A percentile compares a stretch with the other conserved stretches of the same genome.
These are phyloP conservation scores for Poeciliopsis paucimaculata DNA, from an alignment of 2,797 vertebrate genomes.

Conservation along the genomic window DNA sequence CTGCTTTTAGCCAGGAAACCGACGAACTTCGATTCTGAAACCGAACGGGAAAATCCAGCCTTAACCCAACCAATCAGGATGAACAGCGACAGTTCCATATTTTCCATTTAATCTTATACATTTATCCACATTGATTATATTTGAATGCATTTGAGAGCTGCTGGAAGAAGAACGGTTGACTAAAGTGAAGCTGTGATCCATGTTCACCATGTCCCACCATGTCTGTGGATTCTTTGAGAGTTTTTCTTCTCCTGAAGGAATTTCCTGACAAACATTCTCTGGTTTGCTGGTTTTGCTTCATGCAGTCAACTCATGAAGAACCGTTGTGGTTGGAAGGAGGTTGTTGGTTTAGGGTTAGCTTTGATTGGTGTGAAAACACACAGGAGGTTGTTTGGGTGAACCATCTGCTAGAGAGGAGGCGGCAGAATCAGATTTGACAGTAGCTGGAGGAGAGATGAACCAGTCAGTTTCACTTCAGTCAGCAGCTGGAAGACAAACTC, in stretches of 20 bases:
- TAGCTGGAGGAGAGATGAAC: conserved; percentile 8
- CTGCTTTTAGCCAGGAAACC: neutral
- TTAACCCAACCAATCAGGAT: conserved; percentile 6
- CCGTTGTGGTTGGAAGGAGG: conserved; percentile 27
- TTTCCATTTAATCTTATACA: neutral
- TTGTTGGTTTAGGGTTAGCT: conserved; percentile 12
- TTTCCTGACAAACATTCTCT: conserved; percentile 26
- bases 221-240: conserved; percentile 21
- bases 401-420: conserved; percentile 13
- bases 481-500: neutral
- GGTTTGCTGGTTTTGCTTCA: conserved; percentile 45
- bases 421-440: conserved; percentile 10
- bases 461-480: neutral
- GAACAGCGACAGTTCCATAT: neutral
- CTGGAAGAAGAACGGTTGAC: conserved; percentile 16
- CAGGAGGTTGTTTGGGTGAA: neutral
- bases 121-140: neutral
- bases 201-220: conserved; percentile 5
- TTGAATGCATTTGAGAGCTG: neutral
- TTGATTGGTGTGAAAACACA: conserved; percentile 19
- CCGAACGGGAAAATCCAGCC: too few species aligned
- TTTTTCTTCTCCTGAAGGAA: conserved; percentile 28
- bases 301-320: conserved; percentile 21
- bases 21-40: neutral
- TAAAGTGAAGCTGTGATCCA: conserved; percentile 30